Base-by-base conservation (phyloP, 2,888 invertebrate species). In the Unio delphinus region DNA sequence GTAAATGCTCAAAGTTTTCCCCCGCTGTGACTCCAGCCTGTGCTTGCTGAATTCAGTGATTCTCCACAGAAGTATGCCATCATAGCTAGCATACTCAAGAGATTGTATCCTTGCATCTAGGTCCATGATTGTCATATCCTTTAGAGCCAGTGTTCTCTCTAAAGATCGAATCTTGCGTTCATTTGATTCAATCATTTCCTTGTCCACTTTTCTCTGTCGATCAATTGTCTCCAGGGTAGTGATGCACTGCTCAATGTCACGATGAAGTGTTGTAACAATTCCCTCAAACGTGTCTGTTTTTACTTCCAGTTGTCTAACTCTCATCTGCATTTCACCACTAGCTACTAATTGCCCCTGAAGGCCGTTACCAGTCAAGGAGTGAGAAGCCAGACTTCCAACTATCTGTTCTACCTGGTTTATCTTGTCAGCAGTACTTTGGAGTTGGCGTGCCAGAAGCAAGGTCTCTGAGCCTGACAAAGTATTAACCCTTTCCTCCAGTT, bases 41-140 rank as follows among this genome's bases (percentile, higher is more conserved):
- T 83, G 82, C 67, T 85, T 74, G 11, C 71, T 76, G 69, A 87
- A 87, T 58, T 88, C 85, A 0, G 80, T 72, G 11, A 90, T 84
- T 72, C 84, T 88, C 89, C 89, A 90, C 18, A 89, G 68, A 18
- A 89, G 80, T 0, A 80, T 80, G 18, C 90, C 90, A 73, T 89
- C 86, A 70, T 84, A 87, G 61, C 82, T 83, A 1, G 84, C 81
- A 45, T 76, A 75, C 73, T 88, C 87, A 56, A 83, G 69, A 20
- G 80, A 78, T 68, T 80, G 76, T n/a, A 84, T 71, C 54, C 83
- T 70, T 65, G 83, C 72, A 58, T 86, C 85, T n/a, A 80, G 75
- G 28, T 86, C 85, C 0, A 83, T 79, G 18, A 84, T 75, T 11
- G 70, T 70, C 11, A 75, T 73, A 56, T 85, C 85, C 55, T 83